These are phyloP conservation scores for Melanostoma scalare DNA, from an alignment of 2,888 invertebrate species.

Conservation along the genomic window DNA sequence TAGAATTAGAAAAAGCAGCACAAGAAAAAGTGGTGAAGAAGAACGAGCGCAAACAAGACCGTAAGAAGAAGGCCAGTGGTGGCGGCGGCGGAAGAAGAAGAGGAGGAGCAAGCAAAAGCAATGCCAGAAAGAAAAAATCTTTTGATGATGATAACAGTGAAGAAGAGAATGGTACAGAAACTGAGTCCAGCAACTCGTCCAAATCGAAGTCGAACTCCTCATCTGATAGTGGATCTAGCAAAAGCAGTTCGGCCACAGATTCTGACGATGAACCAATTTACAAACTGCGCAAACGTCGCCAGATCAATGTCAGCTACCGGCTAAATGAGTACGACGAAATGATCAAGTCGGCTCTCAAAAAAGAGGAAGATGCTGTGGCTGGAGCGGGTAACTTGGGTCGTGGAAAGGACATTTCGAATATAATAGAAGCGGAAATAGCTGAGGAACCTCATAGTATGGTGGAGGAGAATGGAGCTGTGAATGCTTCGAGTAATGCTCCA, in stretches of 20 bases:
- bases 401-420: conserved; percentile 96
- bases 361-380: conserved; percentile 88
- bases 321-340: conserved; percentile 97
- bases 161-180: conserved; percentile 74
- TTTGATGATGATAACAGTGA: conserved; percentile 47
- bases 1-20: conserved; percentile 80
- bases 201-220: conserved; percentile 37
- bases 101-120: neutral
- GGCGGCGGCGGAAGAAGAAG: conserved; percentile 44
- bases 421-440: conserved; percentile 89
- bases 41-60: conserved; percentile 59
- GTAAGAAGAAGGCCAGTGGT: conserved; percentile 62
- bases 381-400: conserved; percentile 91
- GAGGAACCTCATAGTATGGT: conserved; percentile 75
- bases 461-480: conserved; percentile 77
- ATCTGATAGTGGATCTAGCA: conserved; percentile 74
- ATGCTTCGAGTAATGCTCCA: conserved; percentile 43
- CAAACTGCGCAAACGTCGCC: conserved; percentile 90
- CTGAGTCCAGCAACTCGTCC: conserved; percentile 73
- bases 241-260: conserved; percentile 76
- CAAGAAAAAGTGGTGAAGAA: conserved; percentile 75
- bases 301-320: conserved; percentile 91
- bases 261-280: conserved; percentile 90
- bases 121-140: conserved; percentile 23
- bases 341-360: conserved; percentile 94